Evolutionary conservation across 2,113 vertebrate genomes (phyloP).

Genomic region (Pedetes capensis): DNA sequence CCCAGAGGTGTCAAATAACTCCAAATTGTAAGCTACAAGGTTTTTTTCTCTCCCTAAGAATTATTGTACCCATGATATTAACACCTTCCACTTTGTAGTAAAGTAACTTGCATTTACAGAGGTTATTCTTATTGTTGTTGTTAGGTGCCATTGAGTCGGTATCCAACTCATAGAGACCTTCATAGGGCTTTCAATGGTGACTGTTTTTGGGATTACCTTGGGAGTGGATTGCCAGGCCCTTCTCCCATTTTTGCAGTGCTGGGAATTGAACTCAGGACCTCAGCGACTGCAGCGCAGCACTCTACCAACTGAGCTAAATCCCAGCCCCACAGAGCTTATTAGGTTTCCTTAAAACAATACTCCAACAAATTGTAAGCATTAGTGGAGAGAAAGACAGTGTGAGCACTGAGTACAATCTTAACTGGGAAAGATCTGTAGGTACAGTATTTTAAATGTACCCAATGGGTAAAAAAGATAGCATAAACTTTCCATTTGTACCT

Average conservation of each 20-base stretch:
- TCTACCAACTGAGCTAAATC: too few relatives aligned
- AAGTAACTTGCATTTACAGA: conserved; percentile 55
- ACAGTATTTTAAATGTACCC: neutral
- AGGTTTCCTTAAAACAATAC: conserved; percentile 19
- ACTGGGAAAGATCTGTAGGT: neutral
- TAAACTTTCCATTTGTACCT: neutral
- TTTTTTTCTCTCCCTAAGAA: conserved; percentile 33
- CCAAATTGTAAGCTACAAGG: conserved; percentile 43
- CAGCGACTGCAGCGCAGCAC: too few relatives aligned
- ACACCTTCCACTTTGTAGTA: conserved; percentile 50
- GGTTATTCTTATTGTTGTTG: too few relatives aligned
- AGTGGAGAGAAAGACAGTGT: neutral
- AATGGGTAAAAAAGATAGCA: neutral
- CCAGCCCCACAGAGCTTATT: conserved; percentile 46
- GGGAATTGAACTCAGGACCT: too few relatives aligned
- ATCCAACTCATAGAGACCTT: too few relatives aligned
- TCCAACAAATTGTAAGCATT: neutral
- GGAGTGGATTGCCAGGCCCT: too few relatives aligned
- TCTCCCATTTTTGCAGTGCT: too few relatives aligned
- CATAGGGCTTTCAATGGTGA: too few relatives aligned
- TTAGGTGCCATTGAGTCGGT: too few relatives aligned
- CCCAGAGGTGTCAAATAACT: conserved; percentile 68
- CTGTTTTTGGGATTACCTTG: too few relatives aligned
- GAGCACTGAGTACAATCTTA: neutral
- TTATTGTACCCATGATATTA: conserved; percentile 43